These are phyloP conservation scores for Mustela lutreola DNA, from an alignment of 2,113 vertebrate species.

Conservation along the genomic window DNA sequence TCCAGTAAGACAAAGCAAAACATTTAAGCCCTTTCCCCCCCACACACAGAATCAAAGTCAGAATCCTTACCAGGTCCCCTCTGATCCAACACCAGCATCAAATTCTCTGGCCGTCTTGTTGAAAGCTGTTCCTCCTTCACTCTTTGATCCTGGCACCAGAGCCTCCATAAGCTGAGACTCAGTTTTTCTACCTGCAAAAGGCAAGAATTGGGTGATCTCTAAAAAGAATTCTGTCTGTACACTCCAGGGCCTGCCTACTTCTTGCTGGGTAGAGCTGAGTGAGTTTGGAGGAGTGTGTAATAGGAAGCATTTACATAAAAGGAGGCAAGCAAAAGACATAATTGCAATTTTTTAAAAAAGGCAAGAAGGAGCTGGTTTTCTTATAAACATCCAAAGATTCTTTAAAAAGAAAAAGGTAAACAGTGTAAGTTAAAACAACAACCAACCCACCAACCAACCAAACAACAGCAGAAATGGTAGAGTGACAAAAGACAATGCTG, in stretches of 20 bases:
- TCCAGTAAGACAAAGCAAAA: neutral
- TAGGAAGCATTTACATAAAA: neutral
- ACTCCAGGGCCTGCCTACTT: neutral
- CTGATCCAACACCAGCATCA: neutral
- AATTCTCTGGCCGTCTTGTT: neutral
- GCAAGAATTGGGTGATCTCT: neutral
- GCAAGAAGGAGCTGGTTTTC: neutral
- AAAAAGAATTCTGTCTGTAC: neutral
- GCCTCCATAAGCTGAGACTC: neutral
- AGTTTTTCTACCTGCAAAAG: neutral
- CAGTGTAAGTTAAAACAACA: neutral
- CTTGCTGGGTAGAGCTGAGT: neutral
- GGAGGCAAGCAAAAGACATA: neutral
- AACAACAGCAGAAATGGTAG: neutral
- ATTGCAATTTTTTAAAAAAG: neutral
- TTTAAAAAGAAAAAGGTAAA: neutral
- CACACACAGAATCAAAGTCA: neutral
- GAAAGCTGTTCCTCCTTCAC: neutral
- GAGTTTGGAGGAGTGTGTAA: neutral
- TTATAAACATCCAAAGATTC: neutral
- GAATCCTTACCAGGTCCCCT: neutral
- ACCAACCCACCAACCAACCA: neutral
- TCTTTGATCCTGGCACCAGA: neutral
- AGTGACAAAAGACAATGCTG: neutral
- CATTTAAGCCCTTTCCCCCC: neutral